Percentiles rank a stretch among this genome's conserved stretches.
phyloP scores from a whole-genome alignment of 1,140 invertebrate species.

The Lepidotrigona ventralis region DNA sequence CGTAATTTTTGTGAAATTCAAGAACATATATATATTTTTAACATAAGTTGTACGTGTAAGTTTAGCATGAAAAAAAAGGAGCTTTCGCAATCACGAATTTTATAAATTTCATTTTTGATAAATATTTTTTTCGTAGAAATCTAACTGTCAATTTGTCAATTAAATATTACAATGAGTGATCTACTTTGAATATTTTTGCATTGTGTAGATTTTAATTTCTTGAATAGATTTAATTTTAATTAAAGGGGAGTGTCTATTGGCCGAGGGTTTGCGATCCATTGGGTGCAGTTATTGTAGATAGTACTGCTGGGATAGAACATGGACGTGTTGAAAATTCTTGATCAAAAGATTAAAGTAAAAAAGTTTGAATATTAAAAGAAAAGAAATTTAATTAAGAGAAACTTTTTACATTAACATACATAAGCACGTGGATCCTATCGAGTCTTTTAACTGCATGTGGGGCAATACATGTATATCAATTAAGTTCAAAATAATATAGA shows the following conservation, averaged over 20 bases:
- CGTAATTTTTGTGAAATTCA: no score
- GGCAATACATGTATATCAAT: not conserved
- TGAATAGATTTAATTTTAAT: not conserved
- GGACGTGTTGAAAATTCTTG: not conserved
- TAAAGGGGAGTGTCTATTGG: not conserved
- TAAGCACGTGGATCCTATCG: not conserved
- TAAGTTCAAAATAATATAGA: not conserved
- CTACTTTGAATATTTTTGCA: no score
- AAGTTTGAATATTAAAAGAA: not conserved
- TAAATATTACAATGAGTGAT: no score
- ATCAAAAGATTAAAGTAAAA: not conserved
- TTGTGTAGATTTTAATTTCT: no score
- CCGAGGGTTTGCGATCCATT: not conserved
- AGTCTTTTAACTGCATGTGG: not conserved
- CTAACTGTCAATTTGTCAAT: no score
- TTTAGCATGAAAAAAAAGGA: no score
- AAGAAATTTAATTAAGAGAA: not conserved
- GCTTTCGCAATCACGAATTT: no score
- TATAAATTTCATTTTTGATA: no score
- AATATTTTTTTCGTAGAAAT: no score
- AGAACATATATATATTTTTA: no score
- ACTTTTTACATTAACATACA: not conserved
- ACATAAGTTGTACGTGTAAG: no score
- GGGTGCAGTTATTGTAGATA: not conserved
- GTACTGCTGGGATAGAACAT: not conserved